Evolutionary conservation across 2,113 vertebrate genomes (phyloP).

Genomic region (Suncus etruscus): DNA sequence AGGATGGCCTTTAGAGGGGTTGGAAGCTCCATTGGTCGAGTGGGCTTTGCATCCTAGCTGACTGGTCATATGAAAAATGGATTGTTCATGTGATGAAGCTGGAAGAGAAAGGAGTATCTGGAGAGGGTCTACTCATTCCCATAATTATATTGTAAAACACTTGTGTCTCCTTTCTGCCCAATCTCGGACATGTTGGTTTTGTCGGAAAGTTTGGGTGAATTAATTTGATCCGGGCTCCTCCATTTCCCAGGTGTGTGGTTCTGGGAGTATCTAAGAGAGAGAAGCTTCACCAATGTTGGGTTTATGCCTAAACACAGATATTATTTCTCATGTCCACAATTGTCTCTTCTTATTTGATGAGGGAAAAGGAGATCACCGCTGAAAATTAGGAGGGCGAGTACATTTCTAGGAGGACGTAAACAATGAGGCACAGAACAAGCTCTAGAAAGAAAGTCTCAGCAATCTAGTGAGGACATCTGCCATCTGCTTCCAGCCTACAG

Average conservation of each 20-base stretch:
- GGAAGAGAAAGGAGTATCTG: slow-evolving; percentile 88
- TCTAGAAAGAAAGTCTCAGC: neutral
- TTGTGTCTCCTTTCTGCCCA: slow-evolving; percentile 41
- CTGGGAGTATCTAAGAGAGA: neutral
- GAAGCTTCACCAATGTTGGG: neutral
- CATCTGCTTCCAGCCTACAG: neutral
- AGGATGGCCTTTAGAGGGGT: slow-evolving; percentile 90
- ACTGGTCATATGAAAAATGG: slow-evolving; percentile 88
- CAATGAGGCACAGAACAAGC: neutral
- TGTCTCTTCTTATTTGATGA: neutral
- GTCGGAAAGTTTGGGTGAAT: neutral
- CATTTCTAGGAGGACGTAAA: slow-evolving; percentile 38
- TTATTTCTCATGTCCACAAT: neutral
- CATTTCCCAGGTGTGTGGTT: no score
- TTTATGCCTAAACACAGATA: neutral
- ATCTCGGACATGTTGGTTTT: neutral
- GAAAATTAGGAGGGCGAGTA: neutral
- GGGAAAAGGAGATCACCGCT: no score
- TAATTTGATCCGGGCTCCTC: neutral
- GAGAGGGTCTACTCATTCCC: slow-evolving; percentile 84
- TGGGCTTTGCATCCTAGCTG: slow-evolving; percentile 89
- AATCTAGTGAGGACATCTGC: neutral
- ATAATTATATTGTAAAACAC: slow-evolving; percentile 84
- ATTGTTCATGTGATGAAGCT: slow-evolving; percentile 87
- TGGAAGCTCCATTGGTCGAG: slow-evolving; percentile 86